A percentile compares a stretch with the other conserved stretches of the same genome.
Conservation (phyloP, 2,113 vertebrate genomes). For the Pelvicachromis taeniatus region DNA sequence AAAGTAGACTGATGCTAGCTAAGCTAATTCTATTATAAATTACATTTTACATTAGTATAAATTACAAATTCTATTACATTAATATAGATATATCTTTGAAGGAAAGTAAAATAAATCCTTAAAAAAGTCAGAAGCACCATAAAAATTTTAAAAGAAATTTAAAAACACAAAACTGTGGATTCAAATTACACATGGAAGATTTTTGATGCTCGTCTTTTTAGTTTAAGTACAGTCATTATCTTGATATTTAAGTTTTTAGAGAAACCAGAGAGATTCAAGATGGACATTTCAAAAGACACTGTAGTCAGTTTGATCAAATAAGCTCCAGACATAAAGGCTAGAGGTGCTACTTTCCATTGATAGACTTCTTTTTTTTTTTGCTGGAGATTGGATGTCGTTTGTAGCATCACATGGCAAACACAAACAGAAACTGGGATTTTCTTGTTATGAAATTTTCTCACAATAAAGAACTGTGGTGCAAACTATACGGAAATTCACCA, state of each 20-base stretch:
- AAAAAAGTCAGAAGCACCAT: background rate
- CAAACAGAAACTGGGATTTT: background rate
- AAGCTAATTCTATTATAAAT: background rate
- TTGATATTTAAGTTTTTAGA: background rate
- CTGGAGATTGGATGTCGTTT: background rate
- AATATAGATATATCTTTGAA: background rate
- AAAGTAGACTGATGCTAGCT: background rate
- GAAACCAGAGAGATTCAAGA: background rate
- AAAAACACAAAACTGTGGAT: background rate
- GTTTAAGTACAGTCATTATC: background rate
- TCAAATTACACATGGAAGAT: background rate
- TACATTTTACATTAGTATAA: background rate
- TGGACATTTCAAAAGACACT: background rate
- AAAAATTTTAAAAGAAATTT: background rate
- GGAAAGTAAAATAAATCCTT: background rate
- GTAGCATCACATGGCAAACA: background rate
- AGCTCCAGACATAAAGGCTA: background rate
- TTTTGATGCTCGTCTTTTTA: background rate
- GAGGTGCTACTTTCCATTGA: background rate
- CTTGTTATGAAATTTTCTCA: background rate
- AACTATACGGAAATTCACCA: background rate
- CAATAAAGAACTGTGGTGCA: background rate
- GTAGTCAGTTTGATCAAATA: background rate
- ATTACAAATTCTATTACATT: background rate
- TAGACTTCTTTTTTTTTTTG: background rate